These are phyloP conservation scores for Epinotia demarniana DNA, from an alignment of 2,888 invertebrate genomes.

Conservation along the genomic window DNA sequence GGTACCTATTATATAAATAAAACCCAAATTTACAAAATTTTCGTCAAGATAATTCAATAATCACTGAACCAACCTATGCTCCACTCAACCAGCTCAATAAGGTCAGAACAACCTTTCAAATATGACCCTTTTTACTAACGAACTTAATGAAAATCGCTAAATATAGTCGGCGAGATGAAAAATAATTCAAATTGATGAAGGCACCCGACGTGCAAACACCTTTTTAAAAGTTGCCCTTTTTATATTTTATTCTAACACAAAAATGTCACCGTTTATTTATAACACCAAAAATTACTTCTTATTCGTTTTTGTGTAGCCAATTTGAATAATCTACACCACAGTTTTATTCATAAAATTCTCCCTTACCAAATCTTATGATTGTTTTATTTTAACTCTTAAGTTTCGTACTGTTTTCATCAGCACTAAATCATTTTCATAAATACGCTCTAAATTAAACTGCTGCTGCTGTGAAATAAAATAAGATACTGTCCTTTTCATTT, in stretches of 20 bases:
- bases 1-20: no score
- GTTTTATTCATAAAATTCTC: neutral
- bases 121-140: slow-evolving; percentile 16
- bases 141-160: slow-evolving; percentile 19
- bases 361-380: neutral
- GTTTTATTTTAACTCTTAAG: neutral
- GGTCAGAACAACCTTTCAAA: slow-evolving; percentile 9
- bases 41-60: neutral
- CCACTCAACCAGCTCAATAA: neutral
- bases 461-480: neutral
- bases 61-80: neutral
- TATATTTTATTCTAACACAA: slow-evolving; percentile 27
- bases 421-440: neutral
- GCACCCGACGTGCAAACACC: slow-evolving; percentile 17
- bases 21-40: neutral
- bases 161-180: slow-evolving; percentile 17
- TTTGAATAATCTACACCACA: neutral
- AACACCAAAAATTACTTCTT: neutral
- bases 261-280: slow-evolving; percentile 16
- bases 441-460: neutral
- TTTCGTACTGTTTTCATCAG: neutral
- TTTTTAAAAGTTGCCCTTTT: neutral
- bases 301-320: neutral
- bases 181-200: slow-evolving; percentile 32
- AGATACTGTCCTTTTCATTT: no score